A percentile compares a stretch with the other conserved stretches of the same genome.
phyloP scores from a whole-genome alignment of 1,140 invertebrate species.

The Ptiloglossa arizonensis region DNA sequence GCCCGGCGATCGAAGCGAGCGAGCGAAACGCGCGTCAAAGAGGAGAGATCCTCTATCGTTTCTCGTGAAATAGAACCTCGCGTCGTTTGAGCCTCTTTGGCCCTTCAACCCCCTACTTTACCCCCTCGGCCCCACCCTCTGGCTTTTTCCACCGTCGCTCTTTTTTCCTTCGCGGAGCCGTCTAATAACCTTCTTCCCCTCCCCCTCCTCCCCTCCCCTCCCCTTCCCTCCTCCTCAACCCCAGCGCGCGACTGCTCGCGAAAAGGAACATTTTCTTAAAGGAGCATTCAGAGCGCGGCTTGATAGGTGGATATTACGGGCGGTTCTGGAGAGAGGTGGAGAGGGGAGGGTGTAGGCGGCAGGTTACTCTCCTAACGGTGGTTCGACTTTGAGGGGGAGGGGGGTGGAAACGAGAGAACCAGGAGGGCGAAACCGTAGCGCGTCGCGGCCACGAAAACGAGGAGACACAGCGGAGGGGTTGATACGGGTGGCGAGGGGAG shows the following conservation, averaged over 20 bases:
- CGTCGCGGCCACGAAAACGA: slow-evolving; percentile 26
- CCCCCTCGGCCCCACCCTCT: no score
- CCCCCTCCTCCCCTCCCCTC: not conserved
- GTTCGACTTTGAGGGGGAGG: slow-evolving; percentile 29
- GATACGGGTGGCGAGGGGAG: slow-evolving; percentile 1
- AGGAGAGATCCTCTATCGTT: slow-evolving; percentile 41
- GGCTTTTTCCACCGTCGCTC: no score
- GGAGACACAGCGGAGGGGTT: slow-evolving; percentile 43
- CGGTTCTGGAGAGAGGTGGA: slow-evolving; percentile 12
- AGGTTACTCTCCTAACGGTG: slow-evolving; percentile 53
- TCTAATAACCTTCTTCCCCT: no score
- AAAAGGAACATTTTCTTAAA: slow-evolving; percentile 68
- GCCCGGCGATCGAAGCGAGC: slow-evolving; percentile 22
- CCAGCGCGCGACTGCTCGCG: slow-evolving; percentile 46
- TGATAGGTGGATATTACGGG: slow-evolving; percentile 67
- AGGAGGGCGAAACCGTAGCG: slow-evolving; percentile 26
- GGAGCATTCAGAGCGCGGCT: slow-evolving; percentile 66
- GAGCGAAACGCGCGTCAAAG: slow-evolving; percentile 30
- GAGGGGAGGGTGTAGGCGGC: not conserved
- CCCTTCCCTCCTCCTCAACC: not conserved
- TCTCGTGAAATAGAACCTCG: slow-evolving; percentile 48
- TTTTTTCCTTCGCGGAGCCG: not conserved
- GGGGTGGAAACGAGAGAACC: not conserved
- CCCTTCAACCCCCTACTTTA: not conserved
- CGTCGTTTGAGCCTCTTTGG: slow-evolving; percentile 57